These are phyloP conservation scores for Gambusia yucatana DNA, from an alignment of 2,797 vertebrate genomes.

Conservation along the genomic window DNA sequence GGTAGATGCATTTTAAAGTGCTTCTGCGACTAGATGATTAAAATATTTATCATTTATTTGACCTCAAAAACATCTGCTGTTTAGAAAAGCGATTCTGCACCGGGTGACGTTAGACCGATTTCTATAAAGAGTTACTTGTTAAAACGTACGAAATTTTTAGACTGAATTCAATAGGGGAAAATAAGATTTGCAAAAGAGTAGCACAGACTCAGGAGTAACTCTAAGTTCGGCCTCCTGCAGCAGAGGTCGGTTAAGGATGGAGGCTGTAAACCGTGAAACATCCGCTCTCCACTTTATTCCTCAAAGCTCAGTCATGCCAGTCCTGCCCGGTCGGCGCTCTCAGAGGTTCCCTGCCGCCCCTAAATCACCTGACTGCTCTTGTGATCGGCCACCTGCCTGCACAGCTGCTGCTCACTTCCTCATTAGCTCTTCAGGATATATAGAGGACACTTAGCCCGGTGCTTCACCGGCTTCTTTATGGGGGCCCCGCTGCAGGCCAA, in stretches of 20 bases:
- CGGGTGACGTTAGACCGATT: no score
- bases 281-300: slow-evolving; percentile 17
- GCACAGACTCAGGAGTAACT: not conserved
- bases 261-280: not conserved
- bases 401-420: slow-evolving; percentile 63
- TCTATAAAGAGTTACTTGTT: no score
- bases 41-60: slow-evolving; percentile 1
- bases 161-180: no score
- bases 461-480: slow-evolving; percentile 34
- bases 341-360: slow-evolving; percentile 32
- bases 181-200: not conserved
- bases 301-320: slow-evolving; percentile 35
- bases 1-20: not conserved
- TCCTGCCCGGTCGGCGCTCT: slow-evolving; percentile 31
- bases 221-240: not conserved
- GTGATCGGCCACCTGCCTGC: slow-evolving; percentile 66
- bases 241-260: not conserved
- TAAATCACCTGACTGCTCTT: slow-evolving; percentile 55
- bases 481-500: slow-evolving; percentile 1
- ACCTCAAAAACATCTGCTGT: not conserved
- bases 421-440: slow-evolving; percentile 48
- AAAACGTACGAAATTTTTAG: no score
- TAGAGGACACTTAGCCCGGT: slow-evolving; percentile 30
- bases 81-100: not conserved
- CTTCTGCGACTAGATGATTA: not conserved